Evolutionary conservation across 2,888 invertebrate species (phyloP).

Genomic region (Philhelius pedissequus): DNA sequence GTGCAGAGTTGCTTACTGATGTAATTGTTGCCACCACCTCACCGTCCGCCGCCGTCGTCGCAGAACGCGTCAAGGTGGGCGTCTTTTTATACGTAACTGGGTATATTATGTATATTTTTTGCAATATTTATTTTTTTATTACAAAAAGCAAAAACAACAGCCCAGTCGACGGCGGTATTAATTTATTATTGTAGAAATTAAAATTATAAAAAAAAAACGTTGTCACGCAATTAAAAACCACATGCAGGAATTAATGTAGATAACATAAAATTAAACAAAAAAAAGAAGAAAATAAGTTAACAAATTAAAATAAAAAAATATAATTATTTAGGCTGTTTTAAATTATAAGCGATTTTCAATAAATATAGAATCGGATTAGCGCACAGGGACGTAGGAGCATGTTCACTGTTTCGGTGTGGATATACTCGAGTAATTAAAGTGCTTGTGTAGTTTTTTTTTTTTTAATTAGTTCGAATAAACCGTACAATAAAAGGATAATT

Average conservation of each 20-base stretch:
- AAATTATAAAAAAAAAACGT: slow-evolving; percentile 72
- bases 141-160: slow-evolving; percentile 67
- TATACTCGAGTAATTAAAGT: neutral
- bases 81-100: slow-evolving; percentile 93
- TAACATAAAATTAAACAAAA: slow-evolving; percentile 37
- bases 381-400: slow-evolving; percentile 9
- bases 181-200: slow-evolving; percentile 42
- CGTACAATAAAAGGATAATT: neutral
- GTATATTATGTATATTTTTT: slow-evolving; percentile 70
- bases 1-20: slow-evolving; percentile 36
- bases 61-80: slow-evolving; percentile 74
- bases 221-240: slow-evolving; percentile 37
- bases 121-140: slow-evolving; percentile 32
- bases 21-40: slow-evolving; percentile 33
- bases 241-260: slow-evolving; percentile 48
- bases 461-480: neutral
- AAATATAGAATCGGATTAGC: neutral
- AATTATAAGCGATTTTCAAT: neutral
- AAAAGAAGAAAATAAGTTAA: slow-evolving; percentile 34
- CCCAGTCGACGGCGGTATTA: slow-evolving; percentile 51
- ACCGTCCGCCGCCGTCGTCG: slow-evolving; percentile 47
- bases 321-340: neutral
- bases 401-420: neutral
- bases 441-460: neutral
- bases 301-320: slow-evolving; percentile 30